Evolutionary conservation across 1,140 invertebrate species (phyloP).

Genomic region (Camponotus floridanus): DNA sequence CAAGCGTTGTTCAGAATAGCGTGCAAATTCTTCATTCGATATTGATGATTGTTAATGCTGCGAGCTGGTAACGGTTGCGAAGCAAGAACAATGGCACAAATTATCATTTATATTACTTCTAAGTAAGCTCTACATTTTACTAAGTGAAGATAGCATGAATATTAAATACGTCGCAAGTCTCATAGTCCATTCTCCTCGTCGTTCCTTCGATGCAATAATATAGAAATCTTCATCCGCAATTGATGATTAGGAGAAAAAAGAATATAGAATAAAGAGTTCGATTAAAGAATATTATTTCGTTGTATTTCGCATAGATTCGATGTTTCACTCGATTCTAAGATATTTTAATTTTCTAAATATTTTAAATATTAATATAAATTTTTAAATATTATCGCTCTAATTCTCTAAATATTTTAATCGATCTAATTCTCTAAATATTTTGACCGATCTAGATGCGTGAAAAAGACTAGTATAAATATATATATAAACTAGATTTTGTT

Average conservation of each 20-base stretch:
- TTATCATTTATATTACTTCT: constrained; percentile 78
- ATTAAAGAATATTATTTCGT: constrained; percentile 31
- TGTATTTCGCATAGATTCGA: neutral
- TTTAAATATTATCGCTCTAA: too few relatives aligned
- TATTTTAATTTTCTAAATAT: neutral
- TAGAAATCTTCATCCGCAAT: constrained; percentile 28
- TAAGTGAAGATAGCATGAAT: constrained; percentile 73
- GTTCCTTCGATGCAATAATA: neutral
- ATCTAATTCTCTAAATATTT: neutral
- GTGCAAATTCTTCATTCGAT: constrained; percentile 51
- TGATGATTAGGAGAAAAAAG: neutral
- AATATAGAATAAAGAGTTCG: neutral
- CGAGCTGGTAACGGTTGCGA: constrained; percentile 34
- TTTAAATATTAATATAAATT: neutral
- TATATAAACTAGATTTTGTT: constrained; percentile 26
- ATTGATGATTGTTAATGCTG: constrained; percentile 73
- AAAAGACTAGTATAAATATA: neutral
- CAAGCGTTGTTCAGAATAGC: constrained; percentile 40
- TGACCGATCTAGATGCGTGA: constrained; percentile 3
- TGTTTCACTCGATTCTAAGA: neutral
- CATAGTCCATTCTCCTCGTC: constrained; percentile 8
- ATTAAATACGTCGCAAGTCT: constrained; percentile 63
- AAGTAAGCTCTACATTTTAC: constrained; percentile 68
- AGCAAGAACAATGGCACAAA: constrained; percentile 75
- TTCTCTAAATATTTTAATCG: constrained; percentile 4